Conservation (phyloP, 2,797 vertebrate genomes). For the Hoplostethus mediterraneus region DNA sequence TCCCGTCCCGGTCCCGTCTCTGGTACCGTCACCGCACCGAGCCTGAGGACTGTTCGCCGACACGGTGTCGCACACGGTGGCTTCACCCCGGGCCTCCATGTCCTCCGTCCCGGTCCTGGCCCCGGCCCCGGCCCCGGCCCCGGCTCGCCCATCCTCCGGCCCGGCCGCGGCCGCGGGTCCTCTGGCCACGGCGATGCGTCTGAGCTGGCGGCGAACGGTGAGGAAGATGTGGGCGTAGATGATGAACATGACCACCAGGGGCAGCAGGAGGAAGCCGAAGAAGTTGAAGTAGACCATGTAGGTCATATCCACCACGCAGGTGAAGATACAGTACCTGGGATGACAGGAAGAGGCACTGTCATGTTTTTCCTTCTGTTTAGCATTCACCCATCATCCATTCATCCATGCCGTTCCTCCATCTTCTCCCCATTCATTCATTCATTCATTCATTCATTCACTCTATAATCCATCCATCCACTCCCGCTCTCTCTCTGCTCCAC, state of each 20-base stretch:
- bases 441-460: not conserved
- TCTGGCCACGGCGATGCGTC: constrained; percentile 78
- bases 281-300: constrained; percentile 95
- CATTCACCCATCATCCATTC: not conserved
- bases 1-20: not conserved
- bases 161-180: not conserved
- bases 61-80: not conserved
- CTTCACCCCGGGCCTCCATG: not conserved
- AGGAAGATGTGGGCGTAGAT: constrained; percentile 91
- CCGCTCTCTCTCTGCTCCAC: too few relatives aligned
- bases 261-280: constrained; percentile 88
- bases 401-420: too few relatives aligned
- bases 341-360: not conserved
- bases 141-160: not conserved
- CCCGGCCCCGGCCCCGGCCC: not conserved
- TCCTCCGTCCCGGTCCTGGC: not conserved
- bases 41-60: not conserved
- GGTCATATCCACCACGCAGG: constrained; percentile 89
- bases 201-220: constrained; percentile 87
- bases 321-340: constrained; percentile 85
- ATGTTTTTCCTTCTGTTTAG: not conserved
- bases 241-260: constrained; percentile 86
- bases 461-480: too few relatives aligned
- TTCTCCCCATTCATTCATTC: not conserved
- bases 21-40: not conserved